Conservation (phyloP, 2,797 vertebrate genomes). For the Lepidocolaptes lacrymiger region DNA sequence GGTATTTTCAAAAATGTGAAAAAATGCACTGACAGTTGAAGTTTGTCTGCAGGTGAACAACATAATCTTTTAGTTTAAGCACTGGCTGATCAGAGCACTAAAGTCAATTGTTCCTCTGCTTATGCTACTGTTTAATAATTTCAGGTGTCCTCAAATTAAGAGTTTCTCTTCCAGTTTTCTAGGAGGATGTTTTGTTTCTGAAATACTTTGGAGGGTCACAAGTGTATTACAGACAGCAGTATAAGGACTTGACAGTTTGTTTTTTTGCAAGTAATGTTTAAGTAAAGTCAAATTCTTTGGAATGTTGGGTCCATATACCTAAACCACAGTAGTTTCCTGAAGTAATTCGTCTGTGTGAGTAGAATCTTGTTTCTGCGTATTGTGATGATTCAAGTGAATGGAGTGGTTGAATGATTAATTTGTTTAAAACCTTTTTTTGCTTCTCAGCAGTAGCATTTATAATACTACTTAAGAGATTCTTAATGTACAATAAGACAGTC, state of each 20-base stretch:
- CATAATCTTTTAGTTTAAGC: background rate
- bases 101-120: fast-evolving
- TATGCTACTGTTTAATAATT: background rate
- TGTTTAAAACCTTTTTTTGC: background rate
- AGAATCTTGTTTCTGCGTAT: background rate
- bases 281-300: background rate
- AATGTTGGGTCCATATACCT: background rate
- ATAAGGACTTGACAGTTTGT: background rate
- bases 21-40: background rate
- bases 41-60: background rate
- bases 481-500: background rate
- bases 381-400: background rate
- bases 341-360: background rate
- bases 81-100: background rate
- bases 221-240: background rate
- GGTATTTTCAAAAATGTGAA: conserved; percentile 42
- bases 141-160: background rate
- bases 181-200: background rate
- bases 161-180: background rate
- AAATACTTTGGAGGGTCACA: background rate
- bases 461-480: background rate
- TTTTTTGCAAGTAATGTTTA: background rate
- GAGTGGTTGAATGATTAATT: background rate
- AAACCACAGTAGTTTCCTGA: background rate
- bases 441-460: background rate